A percentile compares a stretch with the other conserved stretches of the same genome.
Conservation (phyloP, 92 coral and sea anemone genomes). For the Porites evermanni region DNA sequence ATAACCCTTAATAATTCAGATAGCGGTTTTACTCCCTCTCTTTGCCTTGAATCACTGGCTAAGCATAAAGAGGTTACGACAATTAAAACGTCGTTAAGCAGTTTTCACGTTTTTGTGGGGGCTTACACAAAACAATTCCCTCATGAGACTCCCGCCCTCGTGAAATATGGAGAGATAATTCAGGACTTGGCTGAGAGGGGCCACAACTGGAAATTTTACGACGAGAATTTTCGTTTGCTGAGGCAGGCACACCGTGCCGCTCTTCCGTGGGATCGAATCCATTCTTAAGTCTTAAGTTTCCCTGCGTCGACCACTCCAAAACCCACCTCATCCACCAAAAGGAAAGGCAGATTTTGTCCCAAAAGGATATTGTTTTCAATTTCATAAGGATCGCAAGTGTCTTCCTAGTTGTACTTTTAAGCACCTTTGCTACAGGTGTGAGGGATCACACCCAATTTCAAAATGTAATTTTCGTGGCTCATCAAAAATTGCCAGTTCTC, state of each 20-base stretch:
- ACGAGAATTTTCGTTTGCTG: constrained; percentile 63
- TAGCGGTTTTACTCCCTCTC: constrained; percentile 29
- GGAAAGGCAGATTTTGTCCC: constrained; percentile 1
- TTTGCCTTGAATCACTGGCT: constrained; percentile 43
- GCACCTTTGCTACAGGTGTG: no score
- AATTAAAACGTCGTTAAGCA: constrained; percentile 35
- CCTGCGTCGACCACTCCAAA: no score
- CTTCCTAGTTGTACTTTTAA: constrained; percentile 39
- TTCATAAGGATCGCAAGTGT: constrained; percentile 51
- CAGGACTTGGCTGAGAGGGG: constrained; percentile 66
- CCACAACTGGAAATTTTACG: constrained; percentile 68
- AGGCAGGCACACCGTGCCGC: constrained; percentile 52
- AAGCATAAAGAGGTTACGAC: constrained; percentile 34
- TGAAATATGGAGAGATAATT: constrained; percentile 63
- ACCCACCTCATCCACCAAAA: no score
- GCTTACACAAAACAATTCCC: constrained; percentile 50
- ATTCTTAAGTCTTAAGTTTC: constrained; percentile 37
- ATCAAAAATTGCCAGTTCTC: no score
- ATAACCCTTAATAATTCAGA: constrained; percentile 38
- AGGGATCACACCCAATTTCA: no score
- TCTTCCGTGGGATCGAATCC: constrained; percentile 57
- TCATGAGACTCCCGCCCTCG: constrained; percentile 73
- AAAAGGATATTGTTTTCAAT: constrained; percentile 45
- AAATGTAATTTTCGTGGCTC: no score
- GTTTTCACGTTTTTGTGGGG: constrained; percentile 53